Evolutionary conservation across 2,888 invertebrate species (phyloP).

Genomic region (Spisula subtruncata): DNA sequence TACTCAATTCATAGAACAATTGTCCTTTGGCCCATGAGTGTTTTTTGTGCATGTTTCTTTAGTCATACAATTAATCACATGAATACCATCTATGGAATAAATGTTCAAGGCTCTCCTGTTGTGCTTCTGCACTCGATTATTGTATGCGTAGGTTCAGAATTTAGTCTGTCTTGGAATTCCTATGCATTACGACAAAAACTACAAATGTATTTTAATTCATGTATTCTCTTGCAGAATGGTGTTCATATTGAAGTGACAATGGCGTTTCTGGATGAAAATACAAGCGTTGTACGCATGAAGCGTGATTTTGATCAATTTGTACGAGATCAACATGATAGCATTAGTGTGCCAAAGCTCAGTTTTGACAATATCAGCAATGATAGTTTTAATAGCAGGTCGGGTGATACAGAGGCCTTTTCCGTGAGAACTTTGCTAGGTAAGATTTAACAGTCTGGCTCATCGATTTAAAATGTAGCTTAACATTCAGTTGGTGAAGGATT

Average conservation of each 20-base stretch:
- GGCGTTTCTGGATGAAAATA: slow-evolving; percentile 75
- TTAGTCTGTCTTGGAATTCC: too few relatives aligned
- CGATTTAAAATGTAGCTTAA: neutral
- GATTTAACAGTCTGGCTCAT: neutral
- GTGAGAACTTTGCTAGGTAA: slow-evolving; percentile 72
- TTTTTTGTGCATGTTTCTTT: too few relatives aligned
- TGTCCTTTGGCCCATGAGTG: too few relatives aligned
- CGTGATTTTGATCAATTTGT: slow-evolving; percentile 81
- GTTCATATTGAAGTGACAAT: slow-evolving; percentile 22
- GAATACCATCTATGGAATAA: too few relatives aligned
- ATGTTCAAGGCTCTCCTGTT: too few relatives aligned
- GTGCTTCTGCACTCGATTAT: too few relatives aligned
- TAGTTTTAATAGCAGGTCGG: slow-evolving; percentile 38
- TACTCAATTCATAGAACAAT: too few relatives aligned
- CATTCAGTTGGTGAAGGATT: too few relatives aligned
- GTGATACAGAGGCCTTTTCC: slow-evolving; percentile 62
- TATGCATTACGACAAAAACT: too few relatives aligned
- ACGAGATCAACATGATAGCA: slow-evolving; percentile 65
- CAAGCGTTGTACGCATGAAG: slow-evolving; percentile 81
- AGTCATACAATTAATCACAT: too few relatives aligned
- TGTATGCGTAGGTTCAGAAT: too few relatives aligned
- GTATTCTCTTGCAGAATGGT: neutral
- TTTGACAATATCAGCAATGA: slow-evolving; percentile 55
- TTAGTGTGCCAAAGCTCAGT: slow-evolving; percentile 60
- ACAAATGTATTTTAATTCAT: neutral